phyloP scores from a whole-genome alignment of 92 coral and sea anemone genomes.

The Epizoanthus illoricatus region DNA sequence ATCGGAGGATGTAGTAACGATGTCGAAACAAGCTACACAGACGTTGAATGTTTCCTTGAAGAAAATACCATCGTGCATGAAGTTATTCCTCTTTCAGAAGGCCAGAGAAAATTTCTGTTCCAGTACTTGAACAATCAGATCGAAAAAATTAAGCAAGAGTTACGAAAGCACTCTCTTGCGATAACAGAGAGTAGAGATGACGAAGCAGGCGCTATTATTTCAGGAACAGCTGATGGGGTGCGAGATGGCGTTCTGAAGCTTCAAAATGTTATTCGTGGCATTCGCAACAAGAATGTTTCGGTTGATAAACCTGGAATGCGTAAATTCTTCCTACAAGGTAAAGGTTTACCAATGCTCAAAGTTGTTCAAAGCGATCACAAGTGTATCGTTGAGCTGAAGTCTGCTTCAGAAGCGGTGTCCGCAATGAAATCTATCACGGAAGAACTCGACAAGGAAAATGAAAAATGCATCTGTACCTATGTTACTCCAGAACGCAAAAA shows the following conservation, averaged over 20 bases:
- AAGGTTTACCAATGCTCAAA: conserved; percentile 38
- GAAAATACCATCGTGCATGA: conserved; percentile 59
- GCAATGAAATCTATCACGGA: not conserved
- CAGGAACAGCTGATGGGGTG: conserved; percentile 72
- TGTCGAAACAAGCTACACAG: conserved; percentile 28
- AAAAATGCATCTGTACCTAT: conserved; percentile 33
- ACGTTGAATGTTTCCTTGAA: conserved; percentile 51
- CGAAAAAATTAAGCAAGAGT: conserved; percentile 34
- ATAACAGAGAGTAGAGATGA: conserved; percentile 30
- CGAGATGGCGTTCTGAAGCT: conserved; percentile 26
- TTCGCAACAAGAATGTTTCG: conserved; percentile 27
- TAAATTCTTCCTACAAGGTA: conserved; percentile 37
- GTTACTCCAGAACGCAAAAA: conserved; percentile 37
- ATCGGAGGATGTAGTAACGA: conserved; percentile 57
- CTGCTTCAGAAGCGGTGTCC: not conserved
- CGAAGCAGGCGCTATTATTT: conserved; percentile 40
- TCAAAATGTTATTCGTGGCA: conserved; percentile 18
- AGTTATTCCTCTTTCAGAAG: conserved; percentile 34
- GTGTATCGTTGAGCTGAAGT: conserved; percentile 45
- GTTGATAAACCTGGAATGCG: conserved; percentile 74
- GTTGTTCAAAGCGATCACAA: conserved; percentile 37
- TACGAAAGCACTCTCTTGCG: conserved; percentile 36
- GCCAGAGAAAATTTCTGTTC: conserved; percentile 42
- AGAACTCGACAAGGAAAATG: not conserved
- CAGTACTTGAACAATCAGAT: conserved; percentile 38